Conservation (phyloP, 2,113 vertebrate genomes). For the Mobula hypostoma region DNA sequence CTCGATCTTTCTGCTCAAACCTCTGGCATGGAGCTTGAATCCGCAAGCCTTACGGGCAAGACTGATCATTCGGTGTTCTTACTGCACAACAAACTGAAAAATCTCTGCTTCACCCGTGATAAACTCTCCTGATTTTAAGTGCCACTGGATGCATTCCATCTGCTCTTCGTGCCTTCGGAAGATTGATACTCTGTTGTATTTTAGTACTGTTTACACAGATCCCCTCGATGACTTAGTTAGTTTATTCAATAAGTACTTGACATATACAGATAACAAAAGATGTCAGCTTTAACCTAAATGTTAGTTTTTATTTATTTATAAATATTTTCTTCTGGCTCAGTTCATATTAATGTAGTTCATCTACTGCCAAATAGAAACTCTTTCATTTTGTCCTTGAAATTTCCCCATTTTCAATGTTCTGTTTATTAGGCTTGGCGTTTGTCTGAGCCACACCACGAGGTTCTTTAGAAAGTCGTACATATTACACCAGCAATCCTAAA, state of each 20-base stretch:
- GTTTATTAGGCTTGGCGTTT: background rate
- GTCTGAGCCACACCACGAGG: background rate
- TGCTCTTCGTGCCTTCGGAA: background rate
- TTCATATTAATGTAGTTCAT: background rate
- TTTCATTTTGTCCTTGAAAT: background rate
- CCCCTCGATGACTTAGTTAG: background rate
- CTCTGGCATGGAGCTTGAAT: no score
- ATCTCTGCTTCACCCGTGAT: background rate
- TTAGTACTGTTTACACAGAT: background rate
- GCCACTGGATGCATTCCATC: background rate
- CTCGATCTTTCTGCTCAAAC: no score
- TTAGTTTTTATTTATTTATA: background rate
- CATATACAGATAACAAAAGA: conserved; percentile 1
- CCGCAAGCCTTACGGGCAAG: no score
- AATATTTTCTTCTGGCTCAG: background rate
- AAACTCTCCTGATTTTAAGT: background rate
- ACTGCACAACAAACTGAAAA: background rate
- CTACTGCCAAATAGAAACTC: background rate
- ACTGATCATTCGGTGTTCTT: background rate
- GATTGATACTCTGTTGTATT: background rate
- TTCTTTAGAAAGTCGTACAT: background rate
- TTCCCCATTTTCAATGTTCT: background rate
- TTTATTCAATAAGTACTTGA: conserved; percentile 14
- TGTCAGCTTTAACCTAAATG: background rate
- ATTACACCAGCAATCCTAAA: background rate